Evolutionary conservation across 2,113 vertebrate species (phyloP).

Genomic region (Salvelinus fontinalis): DNA sequence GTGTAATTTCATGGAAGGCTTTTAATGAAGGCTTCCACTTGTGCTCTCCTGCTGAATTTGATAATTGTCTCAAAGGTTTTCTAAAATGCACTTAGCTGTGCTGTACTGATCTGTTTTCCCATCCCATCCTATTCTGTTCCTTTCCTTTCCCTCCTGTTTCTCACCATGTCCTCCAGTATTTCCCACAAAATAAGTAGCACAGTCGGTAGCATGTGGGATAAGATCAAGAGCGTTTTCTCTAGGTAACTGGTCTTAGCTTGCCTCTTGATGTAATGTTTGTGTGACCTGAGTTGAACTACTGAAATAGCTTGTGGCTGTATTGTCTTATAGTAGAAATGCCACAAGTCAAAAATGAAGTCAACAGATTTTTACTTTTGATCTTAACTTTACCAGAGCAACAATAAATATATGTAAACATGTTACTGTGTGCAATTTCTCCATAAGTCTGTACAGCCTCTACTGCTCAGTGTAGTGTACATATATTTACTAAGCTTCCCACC

Average conservation of each 20-base stretch:
- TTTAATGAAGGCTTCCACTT: not conserved
- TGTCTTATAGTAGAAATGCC: not conserved
- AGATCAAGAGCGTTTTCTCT: slow-evolving; percentile 83
- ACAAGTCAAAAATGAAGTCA: not conserved
- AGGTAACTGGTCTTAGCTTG: slow-evolving; percentile 75
- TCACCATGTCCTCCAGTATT: slow-evolving; percentile 73
- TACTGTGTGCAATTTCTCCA: not conserved
- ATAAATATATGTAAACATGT: no score
- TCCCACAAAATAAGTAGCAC: slow-evolving; percentile 83
- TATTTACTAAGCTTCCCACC: not conserved
- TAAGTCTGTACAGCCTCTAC: not conserved
- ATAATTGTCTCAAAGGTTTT: not conserved
- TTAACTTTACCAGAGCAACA: no score
- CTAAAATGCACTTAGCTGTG: not conserved
- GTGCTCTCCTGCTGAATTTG: not conserved
- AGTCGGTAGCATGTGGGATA: slow-evolving; percentile 85
- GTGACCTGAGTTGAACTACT: not conserved
- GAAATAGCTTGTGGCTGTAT: not conserved
- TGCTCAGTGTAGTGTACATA: not conserved
- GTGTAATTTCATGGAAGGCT: not conserved
- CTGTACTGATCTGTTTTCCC: not conserved
- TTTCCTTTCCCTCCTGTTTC: slow-evolving; percentile 23
- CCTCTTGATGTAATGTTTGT: slow-evolving; percentile 4
- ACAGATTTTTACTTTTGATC: not conserved
- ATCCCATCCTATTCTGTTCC: not conserved